These are phyloP conservation scores for Drosophila littoralis DNA, from an alignment of 1,140 invertebrate genomes.

Conservation along the genomic window DNA sequence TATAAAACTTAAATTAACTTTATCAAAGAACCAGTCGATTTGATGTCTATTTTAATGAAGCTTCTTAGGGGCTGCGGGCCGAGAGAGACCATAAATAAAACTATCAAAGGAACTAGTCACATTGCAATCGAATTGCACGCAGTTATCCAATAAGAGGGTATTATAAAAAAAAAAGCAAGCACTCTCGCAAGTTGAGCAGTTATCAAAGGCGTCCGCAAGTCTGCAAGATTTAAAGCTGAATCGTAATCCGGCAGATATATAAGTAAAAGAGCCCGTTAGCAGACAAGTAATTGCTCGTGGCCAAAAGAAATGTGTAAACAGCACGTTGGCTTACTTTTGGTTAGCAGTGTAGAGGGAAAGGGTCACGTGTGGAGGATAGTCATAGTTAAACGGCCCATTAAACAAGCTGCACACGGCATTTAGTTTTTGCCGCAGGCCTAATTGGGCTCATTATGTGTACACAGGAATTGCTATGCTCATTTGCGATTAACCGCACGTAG, in stretches of 20 bases:
- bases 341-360: neutral
- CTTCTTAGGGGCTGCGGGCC: neutral
- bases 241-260: slow-evolving; percentile 4
- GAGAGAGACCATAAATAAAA: slow-evolving; percentile 42
- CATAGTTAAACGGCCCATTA: slow-evolving; percentile 71
- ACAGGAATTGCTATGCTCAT: slow-evolving; percentile 64
- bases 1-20: neutral
- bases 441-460: slow-evolving; percentile 72
- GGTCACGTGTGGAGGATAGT: neutral
- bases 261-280: slow-evolving; percentile 4
- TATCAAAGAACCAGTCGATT: neutral
- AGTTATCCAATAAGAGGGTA: slow-evolving; percentile 42
- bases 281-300: neutral
- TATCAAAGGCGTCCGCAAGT: slow-evolving; percentile 1
- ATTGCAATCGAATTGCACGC: slow-evolving; percentile 37
- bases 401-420: slow-evolving; percentile 72
- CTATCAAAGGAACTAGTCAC: slow-evolving; percentile 13
- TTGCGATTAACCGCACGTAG: slow-evolving; percentile 77
- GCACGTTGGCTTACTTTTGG: neutral
- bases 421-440: slow-evolving; percentile 72
- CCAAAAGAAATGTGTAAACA: slow-evolving; percentile 10
- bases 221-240: slow-evolving; percentile 10
- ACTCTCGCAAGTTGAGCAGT: neutral
- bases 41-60: neutral
- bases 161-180: slow-evolving; percentile 45